phyloP scores from a whole-genome alignment of 1,140 invertebrate genomes.

The Drosophila sproati region DNA sequence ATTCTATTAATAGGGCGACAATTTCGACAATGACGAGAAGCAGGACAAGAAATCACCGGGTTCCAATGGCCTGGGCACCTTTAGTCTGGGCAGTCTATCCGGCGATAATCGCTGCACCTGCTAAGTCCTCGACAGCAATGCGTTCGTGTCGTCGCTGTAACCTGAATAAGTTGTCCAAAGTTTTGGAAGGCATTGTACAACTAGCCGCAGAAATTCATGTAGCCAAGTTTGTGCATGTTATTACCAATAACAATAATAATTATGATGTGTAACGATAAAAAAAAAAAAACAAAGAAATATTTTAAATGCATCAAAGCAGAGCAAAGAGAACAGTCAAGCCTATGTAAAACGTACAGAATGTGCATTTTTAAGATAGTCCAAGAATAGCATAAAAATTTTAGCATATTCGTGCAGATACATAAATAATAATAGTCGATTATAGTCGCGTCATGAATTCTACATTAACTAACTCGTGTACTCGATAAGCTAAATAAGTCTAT shows the following conservation, averaged over 20 bases:
- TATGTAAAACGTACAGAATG: conserved; percentile 67
- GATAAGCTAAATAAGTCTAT: conserved; percentile 58
- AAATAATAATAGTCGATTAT: conserved; percentile 58
- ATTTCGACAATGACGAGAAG: conserved; percentile 81
- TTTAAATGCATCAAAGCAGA: conserved; percentile 39
- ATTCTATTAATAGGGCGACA: conserved; percentile 70
- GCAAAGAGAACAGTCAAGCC: conserved; percentile 17
- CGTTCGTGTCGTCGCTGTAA: conserved; percentile 39
- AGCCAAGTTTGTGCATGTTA: conserved; percentile 49
- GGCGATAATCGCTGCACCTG: conserved; percentile 83
- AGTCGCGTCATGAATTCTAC: conserved; percentile 68
- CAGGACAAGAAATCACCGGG: conserved; percentile 84
- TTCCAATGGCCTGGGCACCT: conserved; percentile 83
- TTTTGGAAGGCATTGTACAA: conserved; percentile 41
- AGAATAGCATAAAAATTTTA: conserved; percentile 79
- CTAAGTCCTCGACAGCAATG: conserved; percentile 51
- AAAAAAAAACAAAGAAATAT: conserved; percentile 26
- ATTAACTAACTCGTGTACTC: conserved; percentile 61
- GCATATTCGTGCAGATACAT: conserved; percentile 69
- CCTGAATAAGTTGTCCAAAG: conserved; percentile 65
- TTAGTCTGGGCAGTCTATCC: conserved; percentile 79
- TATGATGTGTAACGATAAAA: conserved; percentile 9
- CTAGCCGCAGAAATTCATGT: conserved; percentile 25
- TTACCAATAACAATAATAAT: conserved; percentile 27
- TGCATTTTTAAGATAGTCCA: conserved; percentile 80